Base-by-base conservation (phyloP, 2,888 invertebrate species). In the Entomobrya proxima region DNA sequence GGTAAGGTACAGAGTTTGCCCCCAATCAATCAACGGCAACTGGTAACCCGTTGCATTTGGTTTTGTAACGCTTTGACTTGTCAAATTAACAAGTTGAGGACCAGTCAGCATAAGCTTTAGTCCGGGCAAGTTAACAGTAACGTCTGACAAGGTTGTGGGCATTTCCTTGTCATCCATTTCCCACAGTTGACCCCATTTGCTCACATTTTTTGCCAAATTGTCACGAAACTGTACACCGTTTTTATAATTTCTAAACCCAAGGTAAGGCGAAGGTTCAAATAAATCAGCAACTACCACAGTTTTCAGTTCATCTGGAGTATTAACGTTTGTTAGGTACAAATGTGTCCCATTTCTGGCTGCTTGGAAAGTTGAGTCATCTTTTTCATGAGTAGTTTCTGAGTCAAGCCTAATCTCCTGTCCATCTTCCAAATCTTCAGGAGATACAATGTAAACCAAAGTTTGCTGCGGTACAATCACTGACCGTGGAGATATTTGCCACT, bases 341-440 rank as follows among this genome's bases (percentile, higher is more conserved):
- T 77, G 58, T 9, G 24, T 3, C 4, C 40, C 77, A 11, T 77
- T 61, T 18, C 44, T 15, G 7, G 35, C 61, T 24, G 44, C 77
- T 0, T 27, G 40, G 13, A 40, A n/a, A n/a, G n/a, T n/a, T n/a
- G n/a, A n/a, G n/a, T n/a, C n/a, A n/a, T n/a, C n/a, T n/a, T n/a
- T n/a, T n/a, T n/a, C n/a, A n/a, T n/a, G n/a, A n/a, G n/a, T 27
- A n/a, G 52, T 30, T 13, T 37, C 76, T 52, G 18, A 15, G 21
- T 50, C 30, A 0, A 78, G 13, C 9, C 24, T 15, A 50, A 78
- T 78, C 2, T 64, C 50, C 2, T 78, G 78, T 7, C 35, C 50
- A 50, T 78, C 78, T n/a, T 78, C 78, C 44, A 78, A 50, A 50
- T 78, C 78, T 47, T 61, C 78, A n/a, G 44, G 30, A 0, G 78